A percentile compares a stretch with the other conserved stretches of the same genome.
Conservation (phyloP, 2,797 vertebrate species). For the Balearica regulorum region DNA sequence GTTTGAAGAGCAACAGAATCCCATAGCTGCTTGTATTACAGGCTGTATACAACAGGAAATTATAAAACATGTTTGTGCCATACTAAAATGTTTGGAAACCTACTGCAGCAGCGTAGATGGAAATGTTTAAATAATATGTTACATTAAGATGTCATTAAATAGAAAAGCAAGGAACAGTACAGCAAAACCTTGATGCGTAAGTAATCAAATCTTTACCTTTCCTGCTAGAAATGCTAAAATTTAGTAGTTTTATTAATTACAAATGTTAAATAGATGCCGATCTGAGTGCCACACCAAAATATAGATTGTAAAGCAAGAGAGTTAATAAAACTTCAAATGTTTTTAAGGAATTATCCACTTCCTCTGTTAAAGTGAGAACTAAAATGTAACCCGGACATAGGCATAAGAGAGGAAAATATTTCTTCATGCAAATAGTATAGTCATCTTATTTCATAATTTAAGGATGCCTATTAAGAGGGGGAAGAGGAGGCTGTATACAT, state of each 20-base stretch:
- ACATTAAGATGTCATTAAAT: not conserved
- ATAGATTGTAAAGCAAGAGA: not conserved
- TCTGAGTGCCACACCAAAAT: not conserved
- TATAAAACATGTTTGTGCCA: not conserved
- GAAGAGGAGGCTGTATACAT: not conserved
- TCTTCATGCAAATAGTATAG: not conserved
- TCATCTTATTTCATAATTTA: conserved; percentile 44
- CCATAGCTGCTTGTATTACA: not conserved
- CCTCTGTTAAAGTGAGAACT: not conserved
- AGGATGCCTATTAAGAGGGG: not conserved
- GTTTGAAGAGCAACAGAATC: conserved; percentile 13
- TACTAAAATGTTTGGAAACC: not conserved
- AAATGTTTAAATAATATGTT: not conserved
- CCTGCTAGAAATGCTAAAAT: not conserved
- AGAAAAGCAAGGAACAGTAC: not conserved
- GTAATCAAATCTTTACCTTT: not conserved
- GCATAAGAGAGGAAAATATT: not conserved
- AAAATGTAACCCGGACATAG: not conserved
- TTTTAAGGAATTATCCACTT: not conserved
- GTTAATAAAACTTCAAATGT: not conserved
- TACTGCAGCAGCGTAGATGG: not conserved
- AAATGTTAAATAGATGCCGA: not conserved
- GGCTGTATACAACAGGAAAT: not conserved
- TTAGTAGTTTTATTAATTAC: not conserved
- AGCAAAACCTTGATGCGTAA: not conserved